Base-by-base conservation (phyloP, 2,888 invertebrate species). In the Athalia cordata region DNA sequence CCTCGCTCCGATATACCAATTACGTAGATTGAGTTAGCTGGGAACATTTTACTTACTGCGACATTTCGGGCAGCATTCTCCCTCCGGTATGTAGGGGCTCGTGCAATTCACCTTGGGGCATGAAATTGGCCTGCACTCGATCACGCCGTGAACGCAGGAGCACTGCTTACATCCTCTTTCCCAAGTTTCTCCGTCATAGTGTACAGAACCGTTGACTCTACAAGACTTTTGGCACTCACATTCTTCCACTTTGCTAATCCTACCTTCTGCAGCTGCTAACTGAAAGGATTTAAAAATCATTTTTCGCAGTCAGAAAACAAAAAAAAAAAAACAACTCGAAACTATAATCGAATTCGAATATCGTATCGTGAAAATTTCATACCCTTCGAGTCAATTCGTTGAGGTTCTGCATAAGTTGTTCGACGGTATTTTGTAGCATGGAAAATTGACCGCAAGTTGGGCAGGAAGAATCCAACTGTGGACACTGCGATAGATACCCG, bases 181-280 rank as follows among this genome's bases (percentile, higher is more conserved):
- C 97, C 97, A 97, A 79, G 94, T 94, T 83, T 95, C 95, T 78
- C 97, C 97, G 89, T 97, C 97, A 79, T 95, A 94, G 89, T 95
- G 94, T 80, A 95, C 93, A 78, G 95, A 95, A 82, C 95, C 96
- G 91, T 96, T 96, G 84, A 94, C 93, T 88, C 93, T 93, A 92
- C 97, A 97, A 82, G 96, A 95, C 91, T 95, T 96, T 91, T 95
- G 95, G 91, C 97, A 97, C 92, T 97, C 97, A 91, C 97, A 97
- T 90, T 96, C 95, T 91, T 97, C 96, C 87, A 97, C 92, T 87
- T 93, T 93, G 87, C 93, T 92, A 90, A 97, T 93, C 85, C 96
- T 93, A 86, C 94, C 93, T 91, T 97, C 96, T 83, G 96, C 94
- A 88, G 94, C 94, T 90, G 94, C 94, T 92, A 97, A 93, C 97